These are phyloP conservation scores for Cerastis leucographa DNA, from an alignment of 2,888 invertebrate genomes.

Conservation along the genomic window DNA sequence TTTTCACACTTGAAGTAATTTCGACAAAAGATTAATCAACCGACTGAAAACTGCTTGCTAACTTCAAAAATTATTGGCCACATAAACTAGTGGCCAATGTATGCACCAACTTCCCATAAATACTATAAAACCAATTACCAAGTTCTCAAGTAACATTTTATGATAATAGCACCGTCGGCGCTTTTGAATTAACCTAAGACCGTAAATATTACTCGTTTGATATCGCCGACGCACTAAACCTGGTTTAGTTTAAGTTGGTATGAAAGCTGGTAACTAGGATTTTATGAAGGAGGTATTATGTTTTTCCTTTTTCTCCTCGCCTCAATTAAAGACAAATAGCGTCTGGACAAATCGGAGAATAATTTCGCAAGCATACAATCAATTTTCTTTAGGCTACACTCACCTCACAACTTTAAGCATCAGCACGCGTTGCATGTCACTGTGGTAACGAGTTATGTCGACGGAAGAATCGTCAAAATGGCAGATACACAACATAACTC, in stretches of 20 bases:
- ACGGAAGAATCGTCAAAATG: too few species aligned
- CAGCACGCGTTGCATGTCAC: too few species aligned
- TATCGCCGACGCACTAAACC: slow-evolving; percentile 46
- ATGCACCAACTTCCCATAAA: slow-evolving; percentile 36
- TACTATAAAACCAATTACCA: slow-evolving; percentile 27
- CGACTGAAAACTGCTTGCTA: background rate
- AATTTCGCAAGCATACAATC: background rate
- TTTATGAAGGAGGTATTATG: background rate
- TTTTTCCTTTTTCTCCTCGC: background rate
- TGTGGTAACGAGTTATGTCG: too few species aligned
- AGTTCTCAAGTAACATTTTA: slow-evolving; percentile 47
- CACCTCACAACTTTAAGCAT: background rate
- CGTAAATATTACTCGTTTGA: slow-evolving; percentile 61
- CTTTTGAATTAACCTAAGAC: slow-evolving; percentile 51
- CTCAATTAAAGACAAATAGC: background rate
- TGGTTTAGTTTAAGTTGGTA: background rate
- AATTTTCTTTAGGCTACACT: background rate
- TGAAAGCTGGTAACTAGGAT: background rate
- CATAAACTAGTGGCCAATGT: background rate
- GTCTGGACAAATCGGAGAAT: background rate
- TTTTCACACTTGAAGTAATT: too few species aligned
- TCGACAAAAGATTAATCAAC: background rate
- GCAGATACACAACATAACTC: too few species aligned
- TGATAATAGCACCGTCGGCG: slow-evolving; percentile 44
- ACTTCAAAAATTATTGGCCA: background rate